Conservation (phyloP, 2,888 invertebrate species). For the Chymomyza amoena region DNA sequence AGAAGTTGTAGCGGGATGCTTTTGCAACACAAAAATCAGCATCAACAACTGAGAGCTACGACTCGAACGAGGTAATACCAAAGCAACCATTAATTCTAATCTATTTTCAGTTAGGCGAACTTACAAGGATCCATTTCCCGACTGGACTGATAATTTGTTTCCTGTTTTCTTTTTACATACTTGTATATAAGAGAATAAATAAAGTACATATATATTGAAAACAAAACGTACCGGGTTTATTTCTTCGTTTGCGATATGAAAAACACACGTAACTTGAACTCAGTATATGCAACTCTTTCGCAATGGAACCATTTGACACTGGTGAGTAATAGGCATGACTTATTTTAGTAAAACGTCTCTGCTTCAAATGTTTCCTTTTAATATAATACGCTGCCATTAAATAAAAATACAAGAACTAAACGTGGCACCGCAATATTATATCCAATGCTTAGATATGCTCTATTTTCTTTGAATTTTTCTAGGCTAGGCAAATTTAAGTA, state of each 20-base stretch:
- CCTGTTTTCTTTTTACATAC: no score
- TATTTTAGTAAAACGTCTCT: background rate
- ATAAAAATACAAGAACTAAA: background rate
- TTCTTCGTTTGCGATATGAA: conserved; percentile 78
- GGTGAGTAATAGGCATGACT: conserved; percentile 68
- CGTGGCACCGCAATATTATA: conserved; percentile 46
- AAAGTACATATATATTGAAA: no score
- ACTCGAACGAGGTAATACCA: conserved; percentile 32
- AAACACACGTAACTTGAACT: conserved; percentile 79
- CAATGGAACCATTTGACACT: conserved; percentile 78
- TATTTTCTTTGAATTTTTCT: conserved; percentile 29
- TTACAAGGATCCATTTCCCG: conserved; percentile 79
- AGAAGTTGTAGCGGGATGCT: conserved; percentile 12
- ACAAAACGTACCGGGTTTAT: no score
- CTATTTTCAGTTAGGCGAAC: conserved; percentile 78
- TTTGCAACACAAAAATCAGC: conserved; percentile 41
- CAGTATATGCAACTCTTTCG: conserved; percentile 78
- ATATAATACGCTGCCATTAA: background rate
- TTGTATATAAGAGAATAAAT: no score
- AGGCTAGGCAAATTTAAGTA: conserved; percentile 53
- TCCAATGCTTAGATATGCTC: conserved; percentile 64
- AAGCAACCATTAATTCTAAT: conserved; percentile 73
- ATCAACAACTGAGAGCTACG: conserved; percentile 38
- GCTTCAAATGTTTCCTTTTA: background rate
- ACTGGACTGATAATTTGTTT: conserved; percentile 79